phyloP scores from a whole-genome alignment of 2,888 invertebrate genomes.

The Polietes domitor region DNA sequence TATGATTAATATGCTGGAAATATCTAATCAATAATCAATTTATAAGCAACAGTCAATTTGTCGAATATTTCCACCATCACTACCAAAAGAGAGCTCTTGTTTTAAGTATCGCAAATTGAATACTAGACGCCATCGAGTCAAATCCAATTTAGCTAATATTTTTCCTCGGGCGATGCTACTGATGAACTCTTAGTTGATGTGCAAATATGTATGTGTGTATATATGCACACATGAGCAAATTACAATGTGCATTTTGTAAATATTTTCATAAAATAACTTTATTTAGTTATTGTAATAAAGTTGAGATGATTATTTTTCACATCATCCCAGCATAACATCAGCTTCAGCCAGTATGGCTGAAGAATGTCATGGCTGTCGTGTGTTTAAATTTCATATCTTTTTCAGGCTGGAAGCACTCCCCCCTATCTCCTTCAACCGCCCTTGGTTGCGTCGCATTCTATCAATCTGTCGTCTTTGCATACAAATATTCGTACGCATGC shows the following conservation, averaged over 20 bases:
- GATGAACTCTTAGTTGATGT: background rate
- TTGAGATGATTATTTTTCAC: constrained; percentile 9
- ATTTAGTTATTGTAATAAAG: constrained; percentile 27
- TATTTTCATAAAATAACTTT: constrained; percentile 27
- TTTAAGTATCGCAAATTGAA: too few relatives aligned
- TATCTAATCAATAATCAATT: too few relatives aligned
- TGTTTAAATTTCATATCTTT: background rate
- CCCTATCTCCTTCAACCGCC: background rate
- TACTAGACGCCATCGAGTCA: too few relatives aligned
- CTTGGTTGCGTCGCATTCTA: background rate
- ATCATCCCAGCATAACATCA: background rate
- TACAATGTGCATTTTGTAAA: constrained; percentile 20
- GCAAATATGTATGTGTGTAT: background rate
- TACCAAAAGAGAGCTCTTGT: too few relatives aligned
- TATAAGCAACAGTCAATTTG: too few relatives aligned
- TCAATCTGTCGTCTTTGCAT: background rate
- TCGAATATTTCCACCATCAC: too few relatives aligned
- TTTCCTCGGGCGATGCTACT: background rate
- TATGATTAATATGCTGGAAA: too few relatives aligned
- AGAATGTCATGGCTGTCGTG: background rate
- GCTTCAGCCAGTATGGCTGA: background rate
- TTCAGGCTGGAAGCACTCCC: background rate
- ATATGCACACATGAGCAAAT: background rate
- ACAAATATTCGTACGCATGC: background rate
- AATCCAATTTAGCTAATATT: background rate